These are phyloP conservation scores for Nematostella vectensis DNA, from an alignment of 92 coral and sea anemone species.

Conservation along the genomic window DNA sequence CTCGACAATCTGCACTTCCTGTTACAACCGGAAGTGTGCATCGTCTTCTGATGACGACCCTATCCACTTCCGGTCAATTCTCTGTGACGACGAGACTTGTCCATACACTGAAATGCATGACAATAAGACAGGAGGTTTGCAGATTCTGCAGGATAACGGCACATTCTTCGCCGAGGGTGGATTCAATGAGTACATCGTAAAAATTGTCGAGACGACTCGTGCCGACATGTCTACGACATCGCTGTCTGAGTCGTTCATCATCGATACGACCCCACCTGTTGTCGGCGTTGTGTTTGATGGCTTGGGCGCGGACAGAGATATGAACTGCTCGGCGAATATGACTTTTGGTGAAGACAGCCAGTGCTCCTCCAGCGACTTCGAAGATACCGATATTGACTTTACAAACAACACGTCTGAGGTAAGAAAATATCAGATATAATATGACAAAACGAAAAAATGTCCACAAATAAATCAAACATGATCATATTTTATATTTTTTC, in stretches of 20 bases:
- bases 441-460: too few species aligned
- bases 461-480: too few species aligned
- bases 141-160: constrained; percentile 33
- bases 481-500: too few species aligned
- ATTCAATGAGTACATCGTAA: constrained; percentile 50
- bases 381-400: constrained; percentile 84
- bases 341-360: constrained; percentile 89
- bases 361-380: constrained; percentile 82
- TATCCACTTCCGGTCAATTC: constrained; percentile 40
- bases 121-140: constrained; percentile 43
- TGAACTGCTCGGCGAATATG: constrained; percentile 77
- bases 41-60: constrained; percentile 46
- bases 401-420: constrained; percentile 73
- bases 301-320: constrained; percentile 67
- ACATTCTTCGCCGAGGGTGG: constrained; percentile 69
- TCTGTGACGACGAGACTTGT: constrained; percentile 40
- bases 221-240: constrained; percentile 63
- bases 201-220: constrained; percentile 64
- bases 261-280: constrained; percentile 84
- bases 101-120: constrained; percentile 16
- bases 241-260: constrained; percentile 70
- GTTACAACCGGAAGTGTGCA: constrained; percentile 44
- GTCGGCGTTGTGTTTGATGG: constrained; percentile 82
- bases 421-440: too few species aligned
- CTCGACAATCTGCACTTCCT: constrained; percentile 52